Evolutionary conservation across 2,888 invertebrate genomes (phyloP).

Genomic region (Junonia oenone): DNA sequence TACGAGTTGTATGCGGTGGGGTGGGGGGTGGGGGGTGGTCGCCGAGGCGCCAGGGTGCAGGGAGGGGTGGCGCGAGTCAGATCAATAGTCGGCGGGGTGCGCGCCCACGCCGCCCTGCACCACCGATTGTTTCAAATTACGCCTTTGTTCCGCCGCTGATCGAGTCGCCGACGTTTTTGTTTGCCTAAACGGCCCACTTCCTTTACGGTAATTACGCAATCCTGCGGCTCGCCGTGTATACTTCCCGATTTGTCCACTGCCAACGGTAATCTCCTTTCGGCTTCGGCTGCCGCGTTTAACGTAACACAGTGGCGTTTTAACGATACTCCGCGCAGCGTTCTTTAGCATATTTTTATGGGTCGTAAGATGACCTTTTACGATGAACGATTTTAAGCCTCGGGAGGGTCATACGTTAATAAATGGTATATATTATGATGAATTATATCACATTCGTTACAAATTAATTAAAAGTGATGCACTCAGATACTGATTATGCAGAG

Average conservation of each 20-base stretch:
- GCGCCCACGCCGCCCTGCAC: conserved; percentile 68
- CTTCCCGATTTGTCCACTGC: conserved; percentile 50
- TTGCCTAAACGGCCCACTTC: conserved; percentile 72
- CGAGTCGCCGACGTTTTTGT: conserved; percentile 74
- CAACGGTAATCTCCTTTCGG: conserved; percentile 47
- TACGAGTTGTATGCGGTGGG: conserved; percentile 61
- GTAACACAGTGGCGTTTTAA: conserved; percentile 22
- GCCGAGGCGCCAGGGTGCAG: conserved; percentile 37
- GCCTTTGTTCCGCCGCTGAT: conserved; percentile 76
- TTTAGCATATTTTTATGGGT: conserved; percentile 22
- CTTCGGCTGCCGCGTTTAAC: conserved; percentile 23
- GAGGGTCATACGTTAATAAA: neutral
- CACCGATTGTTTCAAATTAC: conserved; percentile 79
- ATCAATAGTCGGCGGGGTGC: conserved; percentile 76
- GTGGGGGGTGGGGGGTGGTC: conserved; percentile 39
- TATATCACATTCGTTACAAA: neutral
- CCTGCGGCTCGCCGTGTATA: conserved; percentile 56
- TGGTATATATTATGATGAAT: neutral
- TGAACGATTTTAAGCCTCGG: conserved; percentile 10
- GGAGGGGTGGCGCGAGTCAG: conserved; percentile 43
- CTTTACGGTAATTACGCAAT: conserved; percentile 76
- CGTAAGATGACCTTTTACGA: conserved; percentile 18
- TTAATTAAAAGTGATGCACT: neutral
- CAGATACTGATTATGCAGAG: neutral
- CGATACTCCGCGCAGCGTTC: conserved; percentile 20